Conservation (phyloP, 1,140 invertebrate genomes). For the Lepidurus couesii region DNA sequence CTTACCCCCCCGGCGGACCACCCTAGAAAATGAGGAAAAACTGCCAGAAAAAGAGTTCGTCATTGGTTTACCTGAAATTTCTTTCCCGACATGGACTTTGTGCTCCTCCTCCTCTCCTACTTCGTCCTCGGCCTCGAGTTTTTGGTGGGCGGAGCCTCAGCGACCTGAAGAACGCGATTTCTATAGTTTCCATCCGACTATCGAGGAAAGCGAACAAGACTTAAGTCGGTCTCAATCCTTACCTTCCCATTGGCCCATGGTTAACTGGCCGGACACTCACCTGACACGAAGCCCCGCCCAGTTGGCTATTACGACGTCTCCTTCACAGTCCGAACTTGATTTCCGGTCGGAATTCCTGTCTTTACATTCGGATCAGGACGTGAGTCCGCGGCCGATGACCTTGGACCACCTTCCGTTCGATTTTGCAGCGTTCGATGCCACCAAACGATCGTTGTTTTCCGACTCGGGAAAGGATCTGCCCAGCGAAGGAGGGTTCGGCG, state of each 20-base stretch:
- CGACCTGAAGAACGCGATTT: neutral
- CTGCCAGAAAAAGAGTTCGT: neutral
- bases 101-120: constrained; percentile 15
- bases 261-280: neutral
- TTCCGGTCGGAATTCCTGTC: neutral
- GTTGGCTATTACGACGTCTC: neutral
- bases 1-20: neutral
- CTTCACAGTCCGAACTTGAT: neutral
- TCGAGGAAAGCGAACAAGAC: neutral
- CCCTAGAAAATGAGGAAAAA: neutral
- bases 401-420: neutral
- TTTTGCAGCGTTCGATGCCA: neutral
- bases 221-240: neutral
- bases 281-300: neutral
- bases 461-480: neutral
- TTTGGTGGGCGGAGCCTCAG: constrained; percentile 13
- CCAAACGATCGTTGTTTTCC: too few species aligned
- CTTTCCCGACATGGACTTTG: neutral
- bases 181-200: neutral
- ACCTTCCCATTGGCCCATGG: neutral
- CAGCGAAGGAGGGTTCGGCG: neutral
- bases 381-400: neutral
- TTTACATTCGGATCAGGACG: neutral
- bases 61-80: constrained; percentile 25
- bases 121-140: neutral